Base-by-base conservation (phyloP, 2,888 invertebrate genomes). In the Drosophila pseudotalamancana region DNA sequence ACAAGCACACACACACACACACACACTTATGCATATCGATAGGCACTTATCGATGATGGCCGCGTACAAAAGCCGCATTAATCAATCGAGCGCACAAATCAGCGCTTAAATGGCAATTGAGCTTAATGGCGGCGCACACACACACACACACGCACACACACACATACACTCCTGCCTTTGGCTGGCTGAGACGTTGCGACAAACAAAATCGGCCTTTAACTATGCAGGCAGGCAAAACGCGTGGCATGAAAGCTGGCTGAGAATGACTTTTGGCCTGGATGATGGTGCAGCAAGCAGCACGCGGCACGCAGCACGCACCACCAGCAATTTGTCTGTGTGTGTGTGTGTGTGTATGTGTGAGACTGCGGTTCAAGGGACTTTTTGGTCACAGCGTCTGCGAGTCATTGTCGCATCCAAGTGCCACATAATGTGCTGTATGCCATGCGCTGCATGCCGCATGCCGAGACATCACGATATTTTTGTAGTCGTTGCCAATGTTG, bases 341-440 rank as follows among this genome's bases (percentile, higher is more conserved):
- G 40, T 16, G 23, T n/a, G 12, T 4, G 8, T 35, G 40, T 4
- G 40, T 11, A 4, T 12, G 8, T 12, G 23, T 12, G 23, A 14
- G 21, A 12, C 12, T 40, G 9, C 25, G n/a, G n/a, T n/a, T n/a
- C n/a, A n/a, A n/a, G n/a, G n/a, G n/a, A n/a, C n/a, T n/a, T n/a
- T 40, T 23, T 12, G 19, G 16, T 32, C 21, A 12, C 29, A 43
- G 56, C 37, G 57, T 60, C 45, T 79, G 61, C 59, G 55, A 62
- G 70, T 64, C 59, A 74, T 84, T 84, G 85, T 78, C 82, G 79
- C 74, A 81, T 81, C 48, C 81, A 71, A 80, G 84, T 65, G 74
- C 59, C 60, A 74, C 63, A 76, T 80, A 77, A 77, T 83, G 80
- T 77, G 73, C 63, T 51, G n/a, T n/a, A 54, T 70, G 60, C 62